phyloP scores from a whole-genome alignment of 30 jellyfish, hydroid and myxozoan genomes.

The Mastigias papua region DNA sequence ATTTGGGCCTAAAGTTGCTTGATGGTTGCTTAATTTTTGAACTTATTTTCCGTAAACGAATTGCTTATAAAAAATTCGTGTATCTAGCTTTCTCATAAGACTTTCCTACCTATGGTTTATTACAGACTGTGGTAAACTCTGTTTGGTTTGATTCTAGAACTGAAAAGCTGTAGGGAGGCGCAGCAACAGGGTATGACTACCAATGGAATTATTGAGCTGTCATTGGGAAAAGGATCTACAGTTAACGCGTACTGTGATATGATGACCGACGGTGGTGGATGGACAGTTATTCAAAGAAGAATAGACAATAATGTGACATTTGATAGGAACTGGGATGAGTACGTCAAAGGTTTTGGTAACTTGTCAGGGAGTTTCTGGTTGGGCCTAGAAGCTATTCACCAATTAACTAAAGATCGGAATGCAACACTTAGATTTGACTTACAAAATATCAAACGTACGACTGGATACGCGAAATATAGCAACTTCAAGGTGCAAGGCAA shows the following conservation, averaged over 20 bases:
- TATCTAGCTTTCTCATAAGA: too few species aligned
- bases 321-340: conserved; percentile 24
- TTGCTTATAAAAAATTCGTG: too few species aligned
- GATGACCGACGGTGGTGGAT: conserved; percentile 55
- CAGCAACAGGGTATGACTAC: not conserved
- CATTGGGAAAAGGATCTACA: conserved; percentile 24
- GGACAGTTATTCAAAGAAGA: conserved; percentile 49
- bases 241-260: conserved; percentile 45
- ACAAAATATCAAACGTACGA: not conserved
- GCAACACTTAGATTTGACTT: conserved; percentile 28
- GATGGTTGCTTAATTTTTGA: too few species aligned
- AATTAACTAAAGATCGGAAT: conserved; percentile 4
- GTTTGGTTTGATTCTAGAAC: conserved; percentile 14
- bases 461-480: conserved; percentile 19
- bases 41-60: too few species aligned
- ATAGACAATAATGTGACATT: conserved; percentile 15
- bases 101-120: too few species aligned
- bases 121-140: too few species aligned
- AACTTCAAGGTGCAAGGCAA: not conserved
- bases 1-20: too few species aligned
- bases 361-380: conserved; percentile 37
- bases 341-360: conserved; percentile 39
- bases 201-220: not conserved
- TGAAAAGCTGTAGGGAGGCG: conserved; percentile 19
- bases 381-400: conserved; percentile 55